Percentiles rank a stretch among this genome's conserved stretches.
Evolutionary conservation across 1,140 invertebrate genomes (phyloP).

Genomic region (Orius insidiosus): DNA sequence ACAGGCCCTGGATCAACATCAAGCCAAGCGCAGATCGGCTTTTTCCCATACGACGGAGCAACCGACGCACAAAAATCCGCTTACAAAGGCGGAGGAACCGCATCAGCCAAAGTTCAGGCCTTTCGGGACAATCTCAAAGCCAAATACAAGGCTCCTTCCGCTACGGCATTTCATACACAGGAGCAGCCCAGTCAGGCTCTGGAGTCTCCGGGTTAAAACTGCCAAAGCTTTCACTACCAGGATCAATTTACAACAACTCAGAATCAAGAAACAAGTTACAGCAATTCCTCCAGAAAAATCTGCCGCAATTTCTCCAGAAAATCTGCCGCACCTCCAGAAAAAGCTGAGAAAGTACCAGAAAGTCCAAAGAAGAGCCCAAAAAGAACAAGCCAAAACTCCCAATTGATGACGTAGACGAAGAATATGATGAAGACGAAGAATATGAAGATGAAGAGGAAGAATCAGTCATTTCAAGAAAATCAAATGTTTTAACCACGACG

Average conservation of each 20-base stretch:
- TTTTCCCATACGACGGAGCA: slow-evolving; percentile 45
- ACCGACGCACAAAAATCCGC: slow-evolving; percentile 28
- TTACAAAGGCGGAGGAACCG: slow-evolving; percentile 52
- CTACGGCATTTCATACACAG: slow-evolving; percentile 60
- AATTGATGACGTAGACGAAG: slow-evolving; percentile 24
- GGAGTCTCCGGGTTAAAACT: slow-evolving; percentile 28
- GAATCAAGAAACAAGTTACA: background rate
- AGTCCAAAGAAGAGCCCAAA: background rate
- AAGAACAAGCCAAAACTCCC: slow-evolving; percentile 2
- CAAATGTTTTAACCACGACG: background rate
- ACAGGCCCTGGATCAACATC: slow-evolving; percentile 64
- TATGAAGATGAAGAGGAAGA: slow-evolving; percentile 35
- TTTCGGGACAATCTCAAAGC: slow-evolving; percentile 57
- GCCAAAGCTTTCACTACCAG: slow-evolving; percentile 13
- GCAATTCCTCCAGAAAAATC: too few species aligned
- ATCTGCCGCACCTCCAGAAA: background rate
- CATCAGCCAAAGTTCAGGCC: slow-evolving; percentile 56
- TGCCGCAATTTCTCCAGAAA: too few species aligned
- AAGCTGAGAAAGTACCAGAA: slow-evolving; percentile 1
- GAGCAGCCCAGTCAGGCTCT: slow-evolving; percentile 62
- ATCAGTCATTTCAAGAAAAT: slow-evolving; percentile 19
- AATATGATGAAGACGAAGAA: slow-evolving; percentile 30
- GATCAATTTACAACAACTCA: slow-evolving; percentile 5
- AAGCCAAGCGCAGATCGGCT: slow-evolving; percentile 74
- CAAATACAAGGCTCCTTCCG: slow-evolving; percentile 58